Evolutionary conservation across 2,113 vertebrate species (phyloP).

Genomic region (Chrysemys picta): DNA sequence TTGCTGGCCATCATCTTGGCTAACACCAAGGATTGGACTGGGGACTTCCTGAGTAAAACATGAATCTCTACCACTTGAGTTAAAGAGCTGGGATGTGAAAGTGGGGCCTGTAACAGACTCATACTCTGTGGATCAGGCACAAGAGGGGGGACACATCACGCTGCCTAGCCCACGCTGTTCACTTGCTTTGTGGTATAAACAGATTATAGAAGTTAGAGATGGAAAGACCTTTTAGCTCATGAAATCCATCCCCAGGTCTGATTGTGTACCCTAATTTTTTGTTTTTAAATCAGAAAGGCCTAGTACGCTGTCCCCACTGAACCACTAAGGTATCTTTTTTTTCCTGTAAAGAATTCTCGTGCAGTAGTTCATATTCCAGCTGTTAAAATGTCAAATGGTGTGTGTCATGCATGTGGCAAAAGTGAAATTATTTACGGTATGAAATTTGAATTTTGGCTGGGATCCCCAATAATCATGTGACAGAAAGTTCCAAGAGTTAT

Average conservation of each 20-base stretch:
- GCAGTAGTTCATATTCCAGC: neutral
- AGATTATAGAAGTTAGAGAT: neutral
- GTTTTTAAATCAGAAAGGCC: neutral
- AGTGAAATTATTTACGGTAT: neutral
- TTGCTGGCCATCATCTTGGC: neutral
- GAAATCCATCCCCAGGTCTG: neutral
- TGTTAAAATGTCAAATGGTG: neutral
- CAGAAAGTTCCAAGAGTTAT: neutral
- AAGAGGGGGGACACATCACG: accelerated
- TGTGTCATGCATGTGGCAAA: neutral
- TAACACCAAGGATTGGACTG: neutral
- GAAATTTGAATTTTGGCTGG: neutral
- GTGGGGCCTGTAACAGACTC: neutral
- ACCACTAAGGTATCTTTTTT: neutral
- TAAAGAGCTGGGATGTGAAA: neutral
- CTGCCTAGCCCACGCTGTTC: neutral
- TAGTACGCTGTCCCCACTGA: neutral
- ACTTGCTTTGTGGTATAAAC: neutral
- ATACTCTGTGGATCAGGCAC: neutral
- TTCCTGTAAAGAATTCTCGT: neutral
- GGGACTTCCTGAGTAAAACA: neutral
- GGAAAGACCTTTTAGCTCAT: neutral
- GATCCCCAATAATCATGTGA: neutral
- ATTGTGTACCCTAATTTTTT: neutral
- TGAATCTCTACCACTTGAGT: neutral